Conservation (phyloP, 2,888 invertebrate species). For the Colostygia pectinataria region DNA sequence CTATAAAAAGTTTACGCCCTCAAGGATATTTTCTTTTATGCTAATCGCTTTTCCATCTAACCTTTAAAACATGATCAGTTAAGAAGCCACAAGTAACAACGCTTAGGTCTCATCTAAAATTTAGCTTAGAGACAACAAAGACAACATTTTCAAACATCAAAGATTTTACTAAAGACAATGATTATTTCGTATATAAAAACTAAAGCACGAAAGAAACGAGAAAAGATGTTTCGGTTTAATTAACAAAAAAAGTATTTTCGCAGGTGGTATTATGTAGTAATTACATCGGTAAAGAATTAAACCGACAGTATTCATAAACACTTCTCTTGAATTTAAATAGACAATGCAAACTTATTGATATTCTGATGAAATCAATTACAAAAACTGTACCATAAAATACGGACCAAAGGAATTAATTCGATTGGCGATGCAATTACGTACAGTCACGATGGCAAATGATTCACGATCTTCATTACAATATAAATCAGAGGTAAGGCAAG, state of each 20-base stretch:
- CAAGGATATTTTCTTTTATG: conserved; percentile 14
- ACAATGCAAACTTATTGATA: conserved; percentile 58
- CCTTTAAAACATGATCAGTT: conserved; percentile 7
- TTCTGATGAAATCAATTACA: conserved; percentile 70
- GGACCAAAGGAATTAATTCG: conserved; percentile 75
- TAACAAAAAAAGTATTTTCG: too few relatives aligned
- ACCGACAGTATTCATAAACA: conserved; percentile 28
- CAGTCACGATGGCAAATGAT: conserved; percentile 76
- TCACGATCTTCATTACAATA: conserved; percentile 66
- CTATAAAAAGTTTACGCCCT: conserved; percentile 39
- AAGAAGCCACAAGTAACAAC: not conserved
- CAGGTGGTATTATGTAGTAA: too few relatives aligned
- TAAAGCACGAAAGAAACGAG: too few relatives aligned
- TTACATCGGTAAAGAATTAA: too few relatives aligned
- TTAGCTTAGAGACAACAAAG: too few relatives aligned
- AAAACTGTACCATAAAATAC: conserved; percentile 75
- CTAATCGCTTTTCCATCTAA: conserved; percentile 15
- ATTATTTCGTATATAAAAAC: too few relatives aligned
- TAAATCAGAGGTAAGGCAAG: conserved; percentile 57
- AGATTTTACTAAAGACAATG: too few relatives aligned
- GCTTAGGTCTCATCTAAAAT: too few relatives aligned
- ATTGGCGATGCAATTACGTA: conserved; percentile 78
- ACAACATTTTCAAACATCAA: too few relatives aligned
- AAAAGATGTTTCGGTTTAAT: too few relatives aligned
- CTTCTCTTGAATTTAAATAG: conserved; percentile 16